Evolutionary conservation across 1,140 invertebrate species (phyloP).

Genomic region (Phthorimaea operculella): DNA sequence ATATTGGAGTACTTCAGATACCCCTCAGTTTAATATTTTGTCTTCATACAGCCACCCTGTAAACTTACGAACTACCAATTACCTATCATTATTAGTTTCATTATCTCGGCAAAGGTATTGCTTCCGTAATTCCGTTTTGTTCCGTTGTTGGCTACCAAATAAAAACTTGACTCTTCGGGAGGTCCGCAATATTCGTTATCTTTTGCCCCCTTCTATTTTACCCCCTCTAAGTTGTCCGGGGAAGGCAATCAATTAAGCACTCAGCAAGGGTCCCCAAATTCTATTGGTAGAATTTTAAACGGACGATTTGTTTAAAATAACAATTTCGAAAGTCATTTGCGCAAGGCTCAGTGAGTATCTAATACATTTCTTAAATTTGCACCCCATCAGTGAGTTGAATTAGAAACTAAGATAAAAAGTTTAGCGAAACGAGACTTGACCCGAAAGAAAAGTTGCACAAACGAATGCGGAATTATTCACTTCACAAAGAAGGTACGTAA

Average conservation of each 20-base stretch:
- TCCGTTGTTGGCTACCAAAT: neutral
- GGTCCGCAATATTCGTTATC: too few species aligned
- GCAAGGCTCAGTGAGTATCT: neutral
- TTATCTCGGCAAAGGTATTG: too few species aligned
- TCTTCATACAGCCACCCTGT: too few species aligned
- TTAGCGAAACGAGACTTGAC: neutral
- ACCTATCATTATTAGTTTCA: too few species aligned
- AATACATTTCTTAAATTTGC: neutral
- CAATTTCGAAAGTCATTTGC: constrained; percentile 4
- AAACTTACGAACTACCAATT: too few species aligned
- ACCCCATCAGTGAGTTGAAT: neutral
- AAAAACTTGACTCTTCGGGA: neutral
- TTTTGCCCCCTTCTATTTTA: neutral
- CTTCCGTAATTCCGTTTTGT: neutral
- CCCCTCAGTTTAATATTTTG: too few species aligned
- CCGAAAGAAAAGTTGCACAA: too few species aligned
- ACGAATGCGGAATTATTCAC: too few species aligned
- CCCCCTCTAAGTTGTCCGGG: neutral
- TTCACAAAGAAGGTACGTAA: too few species aligned
- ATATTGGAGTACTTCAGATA: too few species aligned
- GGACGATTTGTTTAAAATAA: constrained; percentile 4
- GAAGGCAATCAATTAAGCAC: constrained; percentile 3
- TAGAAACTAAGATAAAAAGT: constrained; percentile 4
- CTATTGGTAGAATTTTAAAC: constrained; percentile 4
- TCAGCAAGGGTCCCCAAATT: neutral